These are phyloP conservation scores for Aphelinus atriplicis DNA, from an alignment of 1,140 invertebrate species.

Conservation along the genomic window DNA sequence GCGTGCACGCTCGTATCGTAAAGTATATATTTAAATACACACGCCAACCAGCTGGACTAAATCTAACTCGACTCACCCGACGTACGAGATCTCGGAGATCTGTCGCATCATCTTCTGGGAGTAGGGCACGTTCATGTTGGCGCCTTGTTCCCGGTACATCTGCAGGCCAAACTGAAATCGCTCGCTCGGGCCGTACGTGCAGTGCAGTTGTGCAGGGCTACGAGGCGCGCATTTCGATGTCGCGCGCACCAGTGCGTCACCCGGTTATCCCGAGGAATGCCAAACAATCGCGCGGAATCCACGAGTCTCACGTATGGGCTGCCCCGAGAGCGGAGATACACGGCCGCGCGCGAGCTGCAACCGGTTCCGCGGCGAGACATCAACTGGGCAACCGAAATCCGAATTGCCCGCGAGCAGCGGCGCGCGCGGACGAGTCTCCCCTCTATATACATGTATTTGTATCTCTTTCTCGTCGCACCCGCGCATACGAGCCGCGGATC, in stretches of 20 bases:
- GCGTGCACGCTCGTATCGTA: too few relatives aligned
- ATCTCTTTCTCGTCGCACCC: too few relatives aligned
- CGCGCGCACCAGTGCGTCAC: neutral
- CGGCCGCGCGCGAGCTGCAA: neutral
- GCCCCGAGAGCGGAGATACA: neutral
- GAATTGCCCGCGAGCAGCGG: too few relatives aligned
- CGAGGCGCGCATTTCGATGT: slow-evolving; percentile 4
- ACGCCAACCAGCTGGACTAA: too few relatives aligned
- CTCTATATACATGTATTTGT: slow-evolving; percentile 3
- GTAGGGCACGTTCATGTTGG: slow-evolving; percentile 43
- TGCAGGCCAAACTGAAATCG: neutral
- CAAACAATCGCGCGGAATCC: slow-evolving; percentile 2
- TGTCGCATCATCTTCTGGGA: slow-evolving; percentile 59
- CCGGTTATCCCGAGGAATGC: slow-evolving; percentile 3
- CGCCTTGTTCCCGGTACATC: neutral
- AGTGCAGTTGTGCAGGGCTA: neutral
- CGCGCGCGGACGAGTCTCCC: neutral
- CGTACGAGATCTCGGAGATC: slow-evolving; percentile 63
- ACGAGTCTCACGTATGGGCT: neutral
- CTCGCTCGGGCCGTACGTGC: neutral
- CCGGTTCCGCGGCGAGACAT: neutral
- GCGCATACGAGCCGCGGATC: too few relatives aligned
- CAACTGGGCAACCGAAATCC: neutral
- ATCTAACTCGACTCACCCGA: slow-evolving; percentile 54
- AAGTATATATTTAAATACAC: too few relatives aligned